Evolutionary conservation across 2,888 invertebrate genomes (phyloP).

Genomic region (Chydorus sphaericus): DNA sequence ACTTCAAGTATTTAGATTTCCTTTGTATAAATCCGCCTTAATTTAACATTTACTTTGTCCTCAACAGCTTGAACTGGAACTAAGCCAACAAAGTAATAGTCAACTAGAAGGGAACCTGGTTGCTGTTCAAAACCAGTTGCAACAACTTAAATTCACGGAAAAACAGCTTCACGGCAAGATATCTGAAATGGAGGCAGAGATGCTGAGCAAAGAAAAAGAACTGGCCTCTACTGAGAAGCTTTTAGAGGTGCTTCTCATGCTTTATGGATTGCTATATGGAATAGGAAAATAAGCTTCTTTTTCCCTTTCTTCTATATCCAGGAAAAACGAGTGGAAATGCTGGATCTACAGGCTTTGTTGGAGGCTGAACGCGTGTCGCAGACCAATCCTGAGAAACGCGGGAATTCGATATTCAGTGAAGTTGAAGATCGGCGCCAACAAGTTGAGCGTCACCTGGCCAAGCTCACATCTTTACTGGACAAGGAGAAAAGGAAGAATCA

Average conservation of each 20-base stretch:
- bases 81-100: background rate
- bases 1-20: background rate
- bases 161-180: background rate
- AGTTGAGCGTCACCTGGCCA: conserved; percentile 11
- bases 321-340: conserved; percentile 13
- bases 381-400: conserved; percentile 19
- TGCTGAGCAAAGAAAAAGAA: conserved; percentile 1
- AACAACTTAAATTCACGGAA: background rate
- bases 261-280: background rate
- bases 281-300: background rate
- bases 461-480: background rate
- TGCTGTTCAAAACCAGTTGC: background rate
- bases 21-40: background rate
- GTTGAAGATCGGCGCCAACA: conserved; percentile 23
- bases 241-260: conserved; percentile 1
- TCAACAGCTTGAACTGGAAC: background rate
- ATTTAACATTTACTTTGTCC: background rate
- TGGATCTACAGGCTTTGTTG: conserved; percentile 17
- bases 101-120: background rate
- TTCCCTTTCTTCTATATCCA: background rate
- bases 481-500: conserved; percentile 2
- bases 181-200: background rate
- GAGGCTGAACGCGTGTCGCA: conserved; percentile 19
- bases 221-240: conserved; percentile 4
- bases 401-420: conserved; percentile 25